phyloP scores from a whole-genome alignment of 2,888 invertebrate species.

The Pomacea canaliculata region DNA sequence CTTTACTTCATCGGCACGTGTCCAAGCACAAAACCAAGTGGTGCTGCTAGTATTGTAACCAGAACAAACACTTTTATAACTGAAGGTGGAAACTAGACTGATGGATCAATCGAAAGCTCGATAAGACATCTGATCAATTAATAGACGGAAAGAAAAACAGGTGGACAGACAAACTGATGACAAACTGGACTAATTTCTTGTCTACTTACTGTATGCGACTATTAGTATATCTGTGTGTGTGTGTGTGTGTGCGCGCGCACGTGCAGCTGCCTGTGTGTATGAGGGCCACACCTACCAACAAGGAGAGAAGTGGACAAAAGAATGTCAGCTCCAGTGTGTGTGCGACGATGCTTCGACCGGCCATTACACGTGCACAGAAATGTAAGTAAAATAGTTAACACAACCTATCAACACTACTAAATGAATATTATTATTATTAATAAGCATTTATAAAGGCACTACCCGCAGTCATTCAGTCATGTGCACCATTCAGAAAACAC shows the following conservation, averaged over 20 bases:
- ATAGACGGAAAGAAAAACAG: background rate
- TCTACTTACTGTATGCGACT: background rate
- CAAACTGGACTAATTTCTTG: background rate
- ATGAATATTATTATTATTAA: too few species aligned
- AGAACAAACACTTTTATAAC: too few species aligned
- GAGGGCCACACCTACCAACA: conserved; percentile 43
- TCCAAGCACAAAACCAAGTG: too few species aligned
- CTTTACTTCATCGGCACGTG: too few species aligned
- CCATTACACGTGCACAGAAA: conserved; percentile 38
- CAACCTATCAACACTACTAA: background rate
- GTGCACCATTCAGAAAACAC: too few species aligned
- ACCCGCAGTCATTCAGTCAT: too few species aligned
- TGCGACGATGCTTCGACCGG: conserved; percentile 41
- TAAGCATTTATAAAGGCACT: too few species aligned
- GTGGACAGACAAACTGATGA: background rate
- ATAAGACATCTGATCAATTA: background rate
- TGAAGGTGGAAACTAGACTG: too few species aligned
- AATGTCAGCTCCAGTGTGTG: conserved; percentile 41
- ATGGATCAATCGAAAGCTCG: too few species aligned
- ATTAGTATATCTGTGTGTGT: background rate
- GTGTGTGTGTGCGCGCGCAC: background rate
- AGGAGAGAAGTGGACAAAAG: conserved; percentile 43
- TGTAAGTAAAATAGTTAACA: conserved; percentile 29
- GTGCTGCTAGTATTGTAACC: too few species aligned
- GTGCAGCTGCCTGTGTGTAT: conserved; percentile 41